These are phyloP conservation scores for Phalangium opilio DNA, from an alignment of 2,888 invertebrate species.

Conservation along the genomic window DNA sequence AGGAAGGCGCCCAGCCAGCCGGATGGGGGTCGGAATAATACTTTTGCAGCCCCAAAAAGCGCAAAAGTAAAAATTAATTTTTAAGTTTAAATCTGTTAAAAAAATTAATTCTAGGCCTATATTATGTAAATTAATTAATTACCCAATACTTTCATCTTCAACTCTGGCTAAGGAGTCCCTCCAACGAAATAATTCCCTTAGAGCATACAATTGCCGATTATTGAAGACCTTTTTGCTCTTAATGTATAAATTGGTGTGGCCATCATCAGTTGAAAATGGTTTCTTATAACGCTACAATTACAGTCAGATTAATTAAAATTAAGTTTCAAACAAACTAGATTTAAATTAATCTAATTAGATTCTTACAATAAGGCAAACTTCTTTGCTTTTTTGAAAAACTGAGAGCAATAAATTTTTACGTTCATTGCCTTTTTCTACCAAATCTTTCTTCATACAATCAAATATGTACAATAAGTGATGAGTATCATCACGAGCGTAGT, in stretches of 20 bases:
- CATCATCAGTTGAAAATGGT: slow-evolving; percentile 48
- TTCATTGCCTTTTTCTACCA: slow-evolving; percentile 47
- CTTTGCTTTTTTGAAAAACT: slow-evolving; percentile 56
- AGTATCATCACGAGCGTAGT: slow-evolving; percentile 84
- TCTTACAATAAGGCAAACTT: slow-evolving; percentile 50
- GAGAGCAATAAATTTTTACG: slow-evolving; percentile 46
- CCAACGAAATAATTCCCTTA: slow-evolving; percentile 70
- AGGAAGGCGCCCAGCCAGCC: background rate
- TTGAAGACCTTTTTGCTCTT: slow-evolving; percentile 67
- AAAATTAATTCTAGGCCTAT: too few species aligned
- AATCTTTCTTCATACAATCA: slow-evolving; percentile 55
- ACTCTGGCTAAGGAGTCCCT: slow-evolving; percentile 64
- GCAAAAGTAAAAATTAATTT: too few species aligned
- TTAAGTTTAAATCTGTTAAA: too few species aligned
- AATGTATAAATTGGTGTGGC: slow-evolving; percentile 57
- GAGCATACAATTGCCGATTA: slow-evolving; percentile 63
- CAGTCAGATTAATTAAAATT: background rate
- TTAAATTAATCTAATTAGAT: background rate
- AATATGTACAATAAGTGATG: slow-evolving; percentile 85
- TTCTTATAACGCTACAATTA: slow-evolving; percentile 40
- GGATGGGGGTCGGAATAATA: slow-evolving; percentile 4
- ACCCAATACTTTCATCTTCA: slow-evolving; percentile 80
- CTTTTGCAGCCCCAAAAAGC: too few species aligned
- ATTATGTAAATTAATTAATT: slow-evolving; percentile 16
- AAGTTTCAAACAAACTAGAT: background rate